Base-by-base conservation (phyloP, 2,888 invertebrate genomes). In the Actias luna region DNA sequence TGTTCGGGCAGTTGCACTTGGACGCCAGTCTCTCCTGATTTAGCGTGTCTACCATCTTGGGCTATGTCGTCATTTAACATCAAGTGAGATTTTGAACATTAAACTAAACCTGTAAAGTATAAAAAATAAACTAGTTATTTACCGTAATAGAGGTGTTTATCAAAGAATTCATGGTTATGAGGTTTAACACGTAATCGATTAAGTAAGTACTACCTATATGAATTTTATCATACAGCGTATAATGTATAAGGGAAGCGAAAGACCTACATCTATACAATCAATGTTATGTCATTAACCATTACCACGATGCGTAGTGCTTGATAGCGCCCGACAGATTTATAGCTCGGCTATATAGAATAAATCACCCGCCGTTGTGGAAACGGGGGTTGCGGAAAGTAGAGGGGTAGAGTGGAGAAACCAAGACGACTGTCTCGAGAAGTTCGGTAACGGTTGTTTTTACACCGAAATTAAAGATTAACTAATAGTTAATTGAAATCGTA, bases 291-390 rank as follows among this genome's bases (percentile, higher is more conserved):
- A 60, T 59, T 63, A 63, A 14, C 18, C 63, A 25, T 55, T 62
- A 58, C 35, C 57, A 52, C 61, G 52, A 59, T 52, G 22, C 31
- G 29, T 16, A 58, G 16, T 25, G 61, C 60, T 55, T 62, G 57
- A 64, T 62, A 63, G 58, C 46, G 35, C 55, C 58, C 72, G 78
- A 72, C 74, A 78, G 80, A 81, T 80, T 81, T 81, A 81, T 78
- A 72, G 78, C 76, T 61, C 69, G 69, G 76, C 69, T 70, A 70
- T 69, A 75, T 71, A 73, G 76, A 70, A 78, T 80, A 80, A 80
- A 80, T 78, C 78, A 80, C 61, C 57, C 61, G 75, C 66, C 52
- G 29, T 18, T 25, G 31, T 58, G 60, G 52, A 12, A 31, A 18
- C 5, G 14, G 42, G 58, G 63, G 52, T 55, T 16, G 42, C 59